phyloP scores from a whole-genome alignment of 2,888 invertebrate genomes.

The Eupithecia abbreviata region DNA sequence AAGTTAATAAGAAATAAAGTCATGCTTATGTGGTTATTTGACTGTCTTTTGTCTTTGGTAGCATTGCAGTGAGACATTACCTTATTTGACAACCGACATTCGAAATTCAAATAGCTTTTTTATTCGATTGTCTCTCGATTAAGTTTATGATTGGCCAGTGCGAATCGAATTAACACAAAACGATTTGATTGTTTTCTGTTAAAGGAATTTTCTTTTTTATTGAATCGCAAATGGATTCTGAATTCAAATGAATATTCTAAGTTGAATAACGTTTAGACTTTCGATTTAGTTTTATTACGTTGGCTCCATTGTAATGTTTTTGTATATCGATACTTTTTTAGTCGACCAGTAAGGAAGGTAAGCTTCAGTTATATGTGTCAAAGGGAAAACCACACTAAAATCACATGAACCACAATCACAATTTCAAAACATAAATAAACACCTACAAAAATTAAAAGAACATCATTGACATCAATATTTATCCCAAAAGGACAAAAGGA shows the following conservation, averaged over 20 bases:
- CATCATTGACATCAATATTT: constrained; percentile 36
- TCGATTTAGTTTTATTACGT: neutral
- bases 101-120: constrained; percentile 51
- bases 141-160: constrained; percentile 36
- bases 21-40: neutral
- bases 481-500: constrained; percentile 53
- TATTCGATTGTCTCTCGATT: constrained; percentile 33
- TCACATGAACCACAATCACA: constrained; percentile 2
- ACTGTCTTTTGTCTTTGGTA: constrained; percentile 4
- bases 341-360: neutral
- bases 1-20: neutral
- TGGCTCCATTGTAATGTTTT: constrained; percentile 1
- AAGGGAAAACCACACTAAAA: neutral
- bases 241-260: constrained; percentile 8
- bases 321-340: neutral
- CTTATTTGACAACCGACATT: constrained; percentile 46
- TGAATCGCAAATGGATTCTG: neutral
- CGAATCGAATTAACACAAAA: constrained; percentile 34
- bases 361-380: neutral
- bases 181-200: constrained; percentile 17
- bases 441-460: constrained; percentile 15
- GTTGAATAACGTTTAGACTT: neutral
- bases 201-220: constrained; percentile 9
- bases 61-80: neutral
- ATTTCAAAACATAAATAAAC: constrained; percentile 3